Base-by-base conservation (phyloP, 2,797 vertebrate genomes). In the Loris lydekkerianus region DNA sequence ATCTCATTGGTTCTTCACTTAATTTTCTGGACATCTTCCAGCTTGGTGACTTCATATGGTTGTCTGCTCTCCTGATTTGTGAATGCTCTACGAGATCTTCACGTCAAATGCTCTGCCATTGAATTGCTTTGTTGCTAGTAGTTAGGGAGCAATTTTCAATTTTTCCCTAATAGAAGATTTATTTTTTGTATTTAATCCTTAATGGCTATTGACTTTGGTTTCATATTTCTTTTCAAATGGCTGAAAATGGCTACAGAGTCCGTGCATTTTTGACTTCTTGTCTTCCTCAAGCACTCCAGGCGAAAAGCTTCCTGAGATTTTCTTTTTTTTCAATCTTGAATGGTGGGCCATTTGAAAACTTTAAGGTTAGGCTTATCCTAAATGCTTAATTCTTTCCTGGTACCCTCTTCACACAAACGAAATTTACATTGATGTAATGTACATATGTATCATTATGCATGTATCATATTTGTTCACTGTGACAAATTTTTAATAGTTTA, bases 201-300 rank as follows among this genome's bases (percentile, higher is more conserved):
- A 69, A 86, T 89, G 46, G 67, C 63, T 87, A 93, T 89, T 93
- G 34, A 86, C 49, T 76, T 93, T 56, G 10, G 56, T 80, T 95
- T 96, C 40, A 73, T 43, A 91, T 94, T 92, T 93, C 56, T 91
- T 46, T 94, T 91, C 70, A 94, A 93, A 93, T 67, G 75, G 29
- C 60, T 95, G 72, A 61, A 89, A 49, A 72, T 43, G 4, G 70
- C 58, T 73, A 53, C n/a, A 43, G 43, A 56, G 10, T n/a, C 46
- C n/a, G n/a, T 40, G 4, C 20, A 7, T n/a, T 29, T 89, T 89
- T 86, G 11, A 75, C 21, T 93, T 82, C 7, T 77, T 82, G 5
- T 77, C 61, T 23, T 89, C 18, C 65, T 85, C 53, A 53, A 93
- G 77, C 40, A 25, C 20, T 89, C 43, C 18, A 40, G 21, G 69